Base-by-base conservation (phyloP, 2,113 vertebrate species). In the Calonectris borealis region DNA sequence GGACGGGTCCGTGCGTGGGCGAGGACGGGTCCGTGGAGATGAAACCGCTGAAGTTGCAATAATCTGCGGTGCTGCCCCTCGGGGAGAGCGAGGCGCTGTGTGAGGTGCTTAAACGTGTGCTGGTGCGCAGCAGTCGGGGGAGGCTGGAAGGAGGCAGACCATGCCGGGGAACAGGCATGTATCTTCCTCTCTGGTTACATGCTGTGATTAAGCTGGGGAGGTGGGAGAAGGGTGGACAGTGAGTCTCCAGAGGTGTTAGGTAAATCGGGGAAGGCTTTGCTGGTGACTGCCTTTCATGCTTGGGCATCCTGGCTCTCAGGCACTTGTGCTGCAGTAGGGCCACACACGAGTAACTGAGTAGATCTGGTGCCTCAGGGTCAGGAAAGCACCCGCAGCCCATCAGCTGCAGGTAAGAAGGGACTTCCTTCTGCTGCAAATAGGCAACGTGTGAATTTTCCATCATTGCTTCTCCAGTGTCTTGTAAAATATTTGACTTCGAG, bases 311-410 rank as follows among this genome's bases (percentile, higher is more conserved):
- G 25, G 8, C 32, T 77, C 22, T 77, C 77, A 7, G 77, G 22
- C 3, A 4, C 38, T 44, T 36, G 32, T 6, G 52, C 25, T 76
- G 76, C 52, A 21, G 38, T 6, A 20, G 48, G 52, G 48, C 48
- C 22, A 8, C 38, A 2, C 1, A 4, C 1, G 1, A 9, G 17
- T 18, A 18, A 36, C 19, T 14, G 16, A 3, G 18, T 15, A 13
- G 16, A 25, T 49, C 24, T 16, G 34, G 18, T 62, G 27, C 34
- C 55, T 52, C 34, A 6, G 26, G 52, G 44, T 34, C 14, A 1
- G 68, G 77, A 64, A 38, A 61, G 62, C 20, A 32, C 9, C 58
- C 38, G 64, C 64, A 81, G 84, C 68, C 57, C n/a, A 7, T 72
- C 68, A 72, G 71, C 77, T 65, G 44, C 9, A 26, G 69, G 12